A percentile compares a stretch with the other conserved stretches of the same genome.
phyloP scores from a whole-genome alignment of 2,888 invertebrate species.

The Parthenolecanium corni region DNA sequence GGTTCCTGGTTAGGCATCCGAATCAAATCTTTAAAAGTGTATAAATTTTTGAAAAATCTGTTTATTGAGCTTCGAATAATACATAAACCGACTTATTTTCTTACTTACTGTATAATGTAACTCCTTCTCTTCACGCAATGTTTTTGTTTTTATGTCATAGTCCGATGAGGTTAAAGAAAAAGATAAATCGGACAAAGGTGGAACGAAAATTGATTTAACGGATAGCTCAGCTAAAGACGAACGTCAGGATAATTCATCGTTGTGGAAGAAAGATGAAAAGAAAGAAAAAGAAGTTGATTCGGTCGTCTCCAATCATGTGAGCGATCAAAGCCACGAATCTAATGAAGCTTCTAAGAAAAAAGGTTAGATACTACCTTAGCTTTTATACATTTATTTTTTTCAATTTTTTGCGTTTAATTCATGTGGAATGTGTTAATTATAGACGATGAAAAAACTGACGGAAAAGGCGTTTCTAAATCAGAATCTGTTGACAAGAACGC shows the following conservation, averaged over 20 bases:
- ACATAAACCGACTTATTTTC: not conserved
- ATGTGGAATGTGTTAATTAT: too few species aligned
- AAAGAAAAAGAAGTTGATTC: conserved; percentile 9
- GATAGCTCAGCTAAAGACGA: not conserved
- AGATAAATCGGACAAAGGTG: conserved; percentile 1
- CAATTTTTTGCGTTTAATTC: too few species aligned
- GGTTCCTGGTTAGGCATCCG: too few species aligned
- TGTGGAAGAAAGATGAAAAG: conserved; percentile 20
- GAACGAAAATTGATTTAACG: not conserved
- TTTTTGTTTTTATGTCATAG: conserved; percentile 1
- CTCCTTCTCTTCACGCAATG: not conserved
- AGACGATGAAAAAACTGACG: conserved; percentile 2
- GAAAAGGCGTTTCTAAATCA: not conserved
- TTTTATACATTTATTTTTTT: too few species aligned
- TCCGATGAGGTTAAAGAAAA: conserved; percentile 12
- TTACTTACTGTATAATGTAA: not conserved
- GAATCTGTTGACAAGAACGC: not conserved
- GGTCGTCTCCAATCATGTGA: not conserved
- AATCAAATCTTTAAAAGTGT: too few species aligned
- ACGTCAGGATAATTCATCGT: not conserved
- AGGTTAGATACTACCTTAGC: too few species aligned
- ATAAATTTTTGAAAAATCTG: too few species aligned
- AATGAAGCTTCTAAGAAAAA: not conserved
- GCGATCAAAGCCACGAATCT: not conserved
- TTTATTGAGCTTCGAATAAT: not conserved